These are phyloP conservation scores for Podocnemis expansa DNA, from an alignment of 2,113 vertebrate genomes.

Conservation along the genomic window DNA sequence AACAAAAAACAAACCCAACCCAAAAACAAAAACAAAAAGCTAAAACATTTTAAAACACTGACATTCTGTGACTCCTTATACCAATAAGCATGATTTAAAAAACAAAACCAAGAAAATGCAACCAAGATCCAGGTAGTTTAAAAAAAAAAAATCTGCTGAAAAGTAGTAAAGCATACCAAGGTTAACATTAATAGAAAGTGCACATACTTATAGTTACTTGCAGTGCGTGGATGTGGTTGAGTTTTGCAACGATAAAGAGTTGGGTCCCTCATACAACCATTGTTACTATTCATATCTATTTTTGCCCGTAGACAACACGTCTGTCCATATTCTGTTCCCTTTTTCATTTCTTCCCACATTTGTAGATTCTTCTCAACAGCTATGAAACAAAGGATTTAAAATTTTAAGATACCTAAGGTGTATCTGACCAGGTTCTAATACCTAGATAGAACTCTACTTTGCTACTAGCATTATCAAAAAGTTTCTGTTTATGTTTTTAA, in stretches of 20 bases:
- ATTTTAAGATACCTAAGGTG: not conserved
- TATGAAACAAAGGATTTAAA: slow-evolving; percentile 57
- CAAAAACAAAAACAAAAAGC: too few relatives aligned
- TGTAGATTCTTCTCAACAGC: slow-evolving; percentile 93
- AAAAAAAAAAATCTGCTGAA: not conserved
- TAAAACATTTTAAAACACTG: too few relatives aligned
- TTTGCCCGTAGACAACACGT: slow-evolving; percentile 96
- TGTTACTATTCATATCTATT: slow-evolving; percentile 98
- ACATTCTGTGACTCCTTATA: too few relatives aligned
- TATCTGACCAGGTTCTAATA: not conserved
- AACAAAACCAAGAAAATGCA: not conserved
- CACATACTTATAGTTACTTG: slow-evolving; percentile 88
- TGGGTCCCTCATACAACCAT: slow-evolving; percentile 96
- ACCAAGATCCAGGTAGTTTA: not conserved
- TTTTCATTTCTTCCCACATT: slow-evolving; percentile 98
- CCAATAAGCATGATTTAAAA: too few relatives aligned
- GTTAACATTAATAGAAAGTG: not conserved
- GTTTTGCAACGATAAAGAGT: slow-evolving; percentile 97
- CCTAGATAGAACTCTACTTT: not conserved
- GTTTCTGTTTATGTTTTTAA: rapidly evolving
- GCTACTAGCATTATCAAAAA: not conserved
- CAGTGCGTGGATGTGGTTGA: slow-evolving; percentile 92
- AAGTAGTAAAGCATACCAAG: not conserved
- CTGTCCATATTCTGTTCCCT: slow-evolving; percentile 88
- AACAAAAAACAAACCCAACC: rapidly evolving